Percentiles rank a stretch among this genome's conserved stretches.
phyloP scores from a whole-genome alignment of 2,113 vertebrate genomes.

The Typhlomys cinereus region DNA sequence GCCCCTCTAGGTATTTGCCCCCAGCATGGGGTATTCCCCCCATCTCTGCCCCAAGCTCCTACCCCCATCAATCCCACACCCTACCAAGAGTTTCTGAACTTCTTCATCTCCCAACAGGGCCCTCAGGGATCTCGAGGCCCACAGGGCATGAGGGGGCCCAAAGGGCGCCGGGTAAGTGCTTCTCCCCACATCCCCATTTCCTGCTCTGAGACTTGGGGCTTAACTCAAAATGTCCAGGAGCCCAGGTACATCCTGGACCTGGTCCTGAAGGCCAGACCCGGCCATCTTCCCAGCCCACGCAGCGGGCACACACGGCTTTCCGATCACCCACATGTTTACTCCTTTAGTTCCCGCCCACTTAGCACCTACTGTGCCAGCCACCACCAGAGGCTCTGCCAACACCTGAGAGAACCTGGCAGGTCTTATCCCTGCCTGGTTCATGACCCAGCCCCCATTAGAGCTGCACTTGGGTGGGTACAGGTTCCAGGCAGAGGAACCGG shows the following conservation, averaged over 20 bases:
- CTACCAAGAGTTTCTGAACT: background rate
- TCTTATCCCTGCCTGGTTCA: background rate
- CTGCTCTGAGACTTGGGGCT: background rate
- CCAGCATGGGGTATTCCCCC: background rate
- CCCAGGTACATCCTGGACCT: background rate
- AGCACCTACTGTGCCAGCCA: background rate
- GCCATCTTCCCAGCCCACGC: background rate
- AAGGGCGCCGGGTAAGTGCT: conserved; percentile 92
- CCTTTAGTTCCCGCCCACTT: background rate
- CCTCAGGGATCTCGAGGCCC: conserved; percentile 89
- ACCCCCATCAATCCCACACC: background rate
- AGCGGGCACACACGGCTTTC: fast-evolving
- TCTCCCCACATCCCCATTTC: fast-evolving
- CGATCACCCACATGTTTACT: background rate
- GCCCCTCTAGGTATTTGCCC: background rate
- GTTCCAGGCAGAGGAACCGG: background rate
- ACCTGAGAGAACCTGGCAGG: background rate
- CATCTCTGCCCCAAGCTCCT: background rate
- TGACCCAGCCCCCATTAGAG: background rate
- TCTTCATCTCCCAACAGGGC: conserved; percentile 86
- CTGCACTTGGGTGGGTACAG: background rate
- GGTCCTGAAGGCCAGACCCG: fast-evolving
- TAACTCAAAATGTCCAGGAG: background rate
- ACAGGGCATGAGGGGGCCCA: conserved; percentile 90
- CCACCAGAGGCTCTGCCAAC: background rate